Evolutionary conservation across 2,113 vertebrate species (phyloP).

Genomic region (Morone saxatilis): DNA sequence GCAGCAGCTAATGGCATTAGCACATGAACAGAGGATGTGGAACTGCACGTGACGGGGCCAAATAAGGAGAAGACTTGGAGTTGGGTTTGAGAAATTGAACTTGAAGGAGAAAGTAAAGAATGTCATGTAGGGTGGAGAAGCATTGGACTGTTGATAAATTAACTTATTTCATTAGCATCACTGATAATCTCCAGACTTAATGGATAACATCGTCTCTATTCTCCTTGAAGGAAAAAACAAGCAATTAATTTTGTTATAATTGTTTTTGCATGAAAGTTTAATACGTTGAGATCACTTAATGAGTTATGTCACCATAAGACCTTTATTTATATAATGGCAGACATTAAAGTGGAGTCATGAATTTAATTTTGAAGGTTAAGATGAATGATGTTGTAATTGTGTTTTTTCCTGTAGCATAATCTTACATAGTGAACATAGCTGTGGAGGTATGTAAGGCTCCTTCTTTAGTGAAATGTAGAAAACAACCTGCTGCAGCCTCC

Average conservation of each 20-base stretch:
- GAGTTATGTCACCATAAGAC: not conserved
- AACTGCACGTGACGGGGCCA: conserved; percentile 3
- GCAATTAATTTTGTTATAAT: not conserved
- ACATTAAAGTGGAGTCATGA: not conserved
- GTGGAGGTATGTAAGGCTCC: not conserved
- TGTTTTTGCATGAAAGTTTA: not conserved
- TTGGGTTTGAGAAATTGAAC: not conserved
- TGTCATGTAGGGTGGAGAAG: not conserved
- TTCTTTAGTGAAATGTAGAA: not conserved
- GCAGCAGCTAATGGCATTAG: conserved; percentile 33
- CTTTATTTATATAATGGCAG: not conserved
- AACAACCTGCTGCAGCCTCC: not conserved
- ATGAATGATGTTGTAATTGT: not conserved
- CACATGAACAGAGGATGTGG: conserved; percentile 10
- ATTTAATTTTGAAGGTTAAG: not conserved
- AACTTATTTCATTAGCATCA: not conserved
- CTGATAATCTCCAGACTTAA: not conserved
- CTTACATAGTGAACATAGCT: not conserved
- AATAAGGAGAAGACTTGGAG: not conserved
- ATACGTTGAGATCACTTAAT: not conserved
- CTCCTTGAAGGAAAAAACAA: not conserved
- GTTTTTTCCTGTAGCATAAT: not conserved
- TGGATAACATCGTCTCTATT: not conserved
- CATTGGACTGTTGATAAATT: not conserved
- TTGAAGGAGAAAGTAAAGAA: conserved; percentile 16